Percentiles rank a stretch among this genome's conserved stretches.
Evolutionary conservation across 1,140 invertebrate species (phyloP).

Genomic region (Phocides pigmalion): DNA sequence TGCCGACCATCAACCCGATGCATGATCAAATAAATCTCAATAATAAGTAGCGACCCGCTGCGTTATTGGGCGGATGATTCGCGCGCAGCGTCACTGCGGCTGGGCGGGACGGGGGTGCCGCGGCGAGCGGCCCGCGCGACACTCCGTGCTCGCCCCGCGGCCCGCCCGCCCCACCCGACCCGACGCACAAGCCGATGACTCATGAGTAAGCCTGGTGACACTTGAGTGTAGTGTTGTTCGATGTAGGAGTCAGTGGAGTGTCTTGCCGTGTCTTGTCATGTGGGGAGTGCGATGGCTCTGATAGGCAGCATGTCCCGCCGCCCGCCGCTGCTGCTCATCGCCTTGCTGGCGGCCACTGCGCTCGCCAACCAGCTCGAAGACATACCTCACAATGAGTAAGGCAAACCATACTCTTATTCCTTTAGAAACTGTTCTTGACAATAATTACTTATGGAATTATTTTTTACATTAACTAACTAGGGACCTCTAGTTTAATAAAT

Average conservation of each 20-base stretch:
- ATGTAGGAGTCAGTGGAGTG: constrained; percentile 64
- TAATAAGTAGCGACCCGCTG: constrained; percentile 72
- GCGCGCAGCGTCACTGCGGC: constrained; percentile 79
- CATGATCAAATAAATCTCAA: constrained; percentile 78
- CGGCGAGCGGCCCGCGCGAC: constrained; percentile 54
- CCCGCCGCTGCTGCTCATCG: constrained; percentile 57
- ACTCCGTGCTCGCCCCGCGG: constrained; percentile 53
- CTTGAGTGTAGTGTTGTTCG: constrained; percentile 64
- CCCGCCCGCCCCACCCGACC: constrained; percentile 46
- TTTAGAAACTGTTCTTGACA: background rate
- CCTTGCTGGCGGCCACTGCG: constrained; percentile 66
- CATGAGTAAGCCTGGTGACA: constrained; percentile 57
- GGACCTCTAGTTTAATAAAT: too few relatives aligned
- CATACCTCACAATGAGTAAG: constrained; percentile 93
- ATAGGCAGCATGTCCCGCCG: constrained; percentile 64
- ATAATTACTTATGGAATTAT: too few relatives aligned
- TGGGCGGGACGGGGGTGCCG: constrained; percentile 48
- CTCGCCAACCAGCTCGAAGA: constrained; percentile 90
- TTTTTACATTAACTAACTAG: too few relatives aligned
- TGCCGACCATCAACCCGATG: constrained; percentile 59
- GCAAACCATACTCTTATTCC: constrained; percentile 33
- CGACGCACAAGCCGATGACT: constrained; percentile 54
- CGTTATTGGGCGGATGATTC: constrained; percentile 81
- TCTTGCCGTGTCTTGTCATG: constrained; percentile 57
- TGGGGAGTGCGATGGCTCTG: constrained; percentile 68